Evolutionary conservation across 1,140 invertebrate species (phyloP), one percentile per base, ranked within the genome.

Genomic region (Drosophila asahinai): DNA sequence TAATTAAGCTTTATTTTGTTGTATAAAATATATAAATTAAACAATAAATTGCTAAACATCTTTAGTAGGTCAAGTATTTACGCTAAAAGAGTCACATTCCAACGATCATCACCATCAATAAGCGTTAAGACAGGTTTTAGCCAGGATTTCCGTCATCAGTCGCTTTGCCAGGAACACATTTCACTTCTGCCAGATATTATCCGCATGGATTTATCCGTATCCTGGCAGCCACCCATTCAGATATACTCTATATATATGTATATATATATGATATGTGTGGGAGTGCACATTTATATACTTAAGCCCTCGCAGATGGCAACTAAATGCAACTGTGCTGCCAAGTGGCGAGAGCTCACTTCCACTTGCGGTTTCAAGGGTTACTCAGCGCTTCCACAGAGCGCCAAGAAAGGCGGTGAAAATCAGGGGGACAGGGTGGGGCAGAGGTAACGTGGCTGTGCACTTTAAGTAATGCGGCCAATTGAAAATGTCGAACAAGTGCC

Each of bases 381-480:
- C 75, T 77, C 73, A 43, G 22, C 30, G 36, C 22, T 49, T 17
- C 33, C 33, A 36, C 33, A 45, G 33, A 67, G 51, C 17, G 27
- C 19, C 36, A 45, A 25, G 45, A 51, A 40, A 7, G 66, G 33
- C 19, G 52, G 52, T 38, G 33, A 55, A 14, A 43, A 36, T 8
- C 30, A 15, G n/a, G 27, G 14, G 22, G 42, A 40, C 14, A 7
- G 11, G 30, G 19, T 3, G 36, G 5, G 38, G 4, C 9, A 7
- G 1, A 7, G 19, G 22, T 17, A 57, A 43, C 55, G n/a, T 59
- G 43, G 61, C 48, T 60, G 51, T 67, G 65, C 75, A 86, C 64
- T 83, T 89, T 80, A 89, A 83, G 84, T 83, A 87, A 83, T 87
- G 83, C 67, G 52, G 84, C 84, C 84, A 87, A 89, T 87, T 89